Base-by-base conservation (phyloP, 2,888 invertebrate genomes). In the Papilio elwesi region DNA sequence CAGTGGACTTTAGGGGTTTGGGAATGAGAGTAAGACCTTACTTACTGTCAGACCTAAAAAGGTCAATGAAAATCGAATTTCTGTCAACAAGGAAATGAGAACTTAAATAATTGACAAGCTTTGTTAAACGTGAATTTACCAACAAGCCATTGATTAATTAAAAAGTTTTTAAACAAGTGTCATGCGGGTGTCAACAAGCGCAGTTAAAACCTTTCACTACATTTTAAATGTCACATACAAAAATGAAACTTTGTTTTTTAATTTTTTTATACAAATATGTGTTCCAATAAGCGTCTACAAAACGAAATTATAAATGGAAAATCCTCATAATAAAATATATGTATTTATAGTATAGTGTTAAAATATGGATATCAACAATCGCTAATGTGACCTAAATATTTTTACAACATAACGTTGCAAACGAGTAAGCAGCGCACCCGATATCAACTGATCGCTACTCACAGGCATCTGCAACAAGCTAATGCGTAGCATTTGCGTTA, bases 141-240 rank as follows among this genome's bases (percentile, higher is more conserved):
- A 59, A 59, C 15, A 62, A 62, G 43, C 43, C 15, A 43, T 62
- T 62, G 59, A 62, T 62, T 62, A 43, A 62, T 62, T 62, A 62
- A 62, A 62, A 62, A 62, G 43, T 43, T 43, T 52, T 62, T 43
- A 59, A 59, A 62, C 59, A 38, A 62, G 43, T 43, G 43, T 15
- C 59, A 62, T 15, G 38, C 57, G 59, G 38, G 8, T 62, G 59
- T 62, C 15, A 43, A 62, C 59, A 43, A 2, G 38, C 59, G 38
- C 59, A 3, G 38, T 59, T 38, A 38, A 59, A 59, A 62, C 59
- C 59, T 62, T 62, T 62, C 59, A 62, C 59, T 43, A 62, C 43
- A 62, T 62, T 62, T 62, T 62, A 62, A 43, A 62, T 62, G 59
- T 62, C 59, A 59, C 57, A 59, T 59, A 59, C 43, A 62, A 62